Conservation (phyloP, 1,140 invertebrate genomes). For the Phenacoccus solenopsis region DNA sequence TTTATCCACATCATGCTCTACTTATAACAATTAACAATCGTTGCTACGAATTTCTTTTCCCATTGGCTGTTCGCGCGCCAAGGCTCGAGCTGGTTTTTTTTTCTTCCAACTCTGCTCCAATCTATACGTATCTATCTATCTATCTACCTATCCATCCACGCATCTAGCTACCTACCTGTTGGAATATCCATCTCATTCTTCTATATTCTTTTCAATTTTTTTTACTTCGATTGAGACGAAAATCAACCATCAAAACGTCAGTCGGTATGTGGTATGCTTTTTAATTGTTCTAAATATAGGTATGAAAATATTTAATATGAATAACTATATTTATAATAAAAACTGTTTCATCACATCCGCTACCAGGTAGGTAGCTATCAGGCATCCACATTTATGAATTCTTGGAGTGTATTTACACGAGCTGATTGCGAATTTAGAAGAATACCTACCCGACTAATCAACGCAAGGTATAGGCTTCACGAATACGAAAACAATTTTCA, state of each 20-base stretch:
- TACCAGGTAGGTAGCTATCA: too few species aligned
- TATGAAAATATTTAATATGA: too few species aligned
- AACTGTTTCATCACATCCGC: too few species aligned
- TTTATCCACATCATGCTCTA: conserved; percentile 16
- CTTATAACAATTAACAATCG: conserved; percentile 18
- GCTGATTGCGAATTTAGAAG: too few species aligned
- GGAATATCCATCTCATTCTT: neutral
- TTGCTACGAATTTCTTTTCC: conserved; percentile 6
- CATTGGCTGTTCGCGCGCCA: conserved; percentile 5
- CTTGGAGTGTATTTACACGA: too few species aligned
- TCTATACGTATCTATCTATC: neutral
- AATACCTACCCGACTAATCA: too few species aligned
- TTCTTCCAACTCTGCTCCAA: neutral
- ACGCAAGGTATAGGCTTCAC: too few species aligned
- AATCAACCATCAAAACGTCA: neutral
- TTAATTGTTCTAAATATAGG: conserved; percentile 8
- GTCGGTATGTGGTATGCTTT: neutral
- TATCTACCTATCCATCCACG: too few species aligned
- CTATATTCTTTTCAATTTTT: neutral
- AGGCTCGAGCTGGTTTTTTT: neutral
- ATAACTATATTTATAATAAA: too few species aligned
- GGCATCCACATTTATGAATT: too few species aligned
- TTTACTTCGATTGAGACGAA: neutral
- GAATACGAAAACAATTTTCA: too few species aligned
- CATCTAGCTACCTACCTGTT: too few species aligned